Percentiles rank a stretch among this genome's conserved stretches.
Conservation (phyloP, 53 echinoderm and acorn worm genomes). For the Holothuria leucospilota region DNA sequence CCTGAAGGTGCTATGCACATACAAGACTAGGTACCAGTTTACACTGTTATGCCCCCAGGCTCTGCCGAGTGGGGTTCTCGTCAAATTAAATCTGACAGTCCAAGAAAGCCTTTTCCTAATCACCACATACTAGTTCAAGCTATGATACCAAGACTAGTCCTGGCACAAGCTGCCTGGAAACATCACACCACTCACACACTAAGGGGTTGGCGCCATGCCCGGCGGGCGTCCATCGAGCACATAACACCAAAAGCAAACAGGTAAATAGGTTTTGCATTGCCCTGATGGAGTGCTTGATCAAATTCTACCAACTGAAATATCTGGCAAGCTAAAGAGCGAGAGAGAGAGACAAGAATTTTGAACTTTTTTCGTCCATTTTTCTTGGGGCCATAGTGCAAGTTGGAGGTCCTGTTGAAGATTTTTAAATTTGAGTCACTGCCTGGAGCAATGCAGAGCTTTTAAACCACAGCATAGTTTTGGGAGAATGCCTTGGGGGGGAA, state of each 20-base stretch:
- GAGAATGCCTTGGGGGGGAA: conserved; percentile 1
- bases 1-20: conserved; percentile 1
- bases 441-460: conserved; percentile 1
- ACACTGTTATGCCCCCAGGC: conserved; percentile 51
- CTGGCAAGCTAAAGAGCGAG: neutral
- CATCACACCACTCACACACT: conserved; percentile 84
- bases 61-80: conserved; percentile 16
- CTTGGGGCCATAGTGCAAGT: conserved; percentile 29
- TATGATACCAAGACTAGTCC: conserved; percentile 25
- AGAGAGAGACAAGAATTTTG: conserved; percentile 29
- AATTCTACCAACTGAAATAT: conserved; percentile 36
- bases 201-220: conserved; percentile 95
- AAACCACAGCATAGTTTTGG: conserved; percentile 44
- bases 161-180: conserved; percentile 66
- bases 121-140: conserved; percentile 39
- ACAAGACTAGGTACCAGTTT: conserved; percentile 9
- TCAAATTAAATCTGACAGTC: conserved; percentile 47
- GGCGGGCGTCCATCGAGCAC: conserved; percentile 65
- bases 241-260: conserved; percentile 94
- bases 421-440: conserved; percentile 18
- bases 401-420: conserved; percentile 36
- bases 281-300: conserved; percentile 23
- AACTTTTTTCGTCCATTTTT: conserved; percentile 19
- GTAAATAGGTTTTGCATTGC: conserved; percentile 74
- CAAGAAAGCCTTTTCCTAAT: conserved; percentile 47